phyloP scores from a whole-genome alignment of 2,113 vertebrate species.

The Lasiurus cinereus region DNA sequence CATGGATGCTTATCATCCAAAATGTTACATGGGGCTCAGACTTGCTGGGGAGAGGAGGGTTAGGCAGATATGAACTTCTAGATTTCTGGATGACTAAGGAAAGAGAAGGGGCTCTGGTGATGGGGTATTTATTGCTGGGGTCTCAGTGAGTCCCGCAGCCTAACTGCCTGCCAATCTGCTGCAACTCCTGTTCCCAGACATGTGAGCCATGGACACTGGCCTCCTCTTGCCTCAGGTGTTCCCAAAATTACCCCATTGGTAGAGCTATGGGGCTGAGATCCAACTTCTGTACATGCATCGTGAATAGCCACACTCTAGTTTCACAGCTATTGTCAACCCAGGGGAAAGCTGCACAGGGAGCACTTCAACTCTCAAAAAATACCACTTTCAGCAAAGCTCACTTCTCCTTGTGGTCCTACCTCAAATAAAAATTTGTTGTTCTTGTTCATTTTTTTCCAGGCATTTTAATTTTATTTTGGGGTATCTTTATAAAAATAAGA shows the following conservation, averaged over 20 bases:
- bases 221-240: slow-evolving; percentile 24
- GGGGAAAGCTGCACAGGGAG: not conserved
- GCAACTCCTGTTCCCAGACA: slow-evolving; percentile 16
- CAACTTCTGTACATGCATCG: not conserved
- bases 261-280: not conserved
- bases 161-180: not conserved
- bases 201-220: not conserved
- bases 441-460: slow-evolving; percentile 3
- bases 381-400: not conserved
- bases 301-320: not conserved
- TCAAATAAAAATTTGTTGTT: slow-evolving; percentile 36
- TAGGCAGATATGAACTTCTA: not conserved
- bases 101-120: not conserved
- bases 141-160: not conserved
- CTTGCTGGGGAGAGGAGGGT: slow-evolving; percentile 1
- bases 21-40: not conserved
- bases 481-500: slow-evolving; percentile 55
- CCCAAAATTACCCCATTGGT: slow-evolving; percentile 31
- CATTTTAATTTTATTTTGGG: slow-evolving; percentile 49
- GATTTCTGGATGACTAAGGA: not conserved
- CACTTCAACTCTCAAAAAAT: slow-evolving; percentile 32
- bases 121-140: not conserved
- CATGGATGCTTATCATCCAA: not conserved
- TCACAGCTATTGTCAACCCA: slow-evolving; percentile 33
- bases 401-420: slow-evolving; percentile 31